Evolutionary conservation across 2,797 vertebrate genomes (phyloP), one percentile per base, ranked within the genome.

Genomic region (Bradypodion pumilum): DNA sequence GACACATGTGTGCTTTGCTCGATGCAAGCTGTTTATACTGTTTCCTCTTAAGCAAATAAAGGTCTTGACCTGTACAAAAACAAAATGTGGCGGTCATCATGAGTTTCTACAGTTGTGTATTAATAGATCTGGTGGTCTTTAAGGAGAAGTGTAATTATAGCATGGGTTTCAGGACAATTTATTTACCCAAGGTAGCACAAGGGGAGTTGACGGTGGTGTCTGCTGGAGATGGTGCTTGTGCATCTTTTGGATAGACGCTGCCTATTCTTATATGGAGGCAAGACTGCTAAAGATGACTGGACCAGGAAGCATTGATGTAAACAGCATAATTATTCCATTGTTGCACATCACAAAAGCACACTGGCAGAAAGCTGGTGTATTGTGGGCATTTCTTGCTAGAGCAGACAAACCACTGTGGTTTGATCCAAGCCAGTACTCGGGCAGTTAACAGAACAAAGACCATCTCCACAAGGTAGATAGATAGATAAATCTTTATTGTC

Each of bases 51-150:
- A 19, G 32, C 5, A 35, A 62, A 52, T n/a, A n/a, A 52, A 7
- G 32, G n/a, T 9, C 1, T 49, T 21, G 62, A 56, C 19, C 5
- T 44, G 40, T 25, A 4, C 7, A 15, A 56, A 56, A 21, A 82
- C 35, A 65, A 49, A 78, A 59, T 3, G 12, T 35, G 42, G 37
- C 10, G 27, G 40, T 62, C 32, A 29, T 21, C 46, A 59, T 72
- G 21, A 29, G 59, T 86, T 65, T 29, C 15, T 79, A 52, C 9
- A 65, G 12, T 68, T 70, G n/a, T 80, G 70, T 52, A 83, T 87
- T 83, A 87, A 74, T 87, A n/a, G 29, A 27, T 66, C n/a, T 16
- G 40, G 76, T 42, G 32, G 10, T 52, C 35, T 60, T 62, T 12
- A 13, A 42, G 72, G 37, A 74, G 65, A 59, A 27, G 37, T 12